phyloP scores from a whole-genome alignment of 2,797 vertebrate species.

The Pseudochromis fuscus region DNA sequence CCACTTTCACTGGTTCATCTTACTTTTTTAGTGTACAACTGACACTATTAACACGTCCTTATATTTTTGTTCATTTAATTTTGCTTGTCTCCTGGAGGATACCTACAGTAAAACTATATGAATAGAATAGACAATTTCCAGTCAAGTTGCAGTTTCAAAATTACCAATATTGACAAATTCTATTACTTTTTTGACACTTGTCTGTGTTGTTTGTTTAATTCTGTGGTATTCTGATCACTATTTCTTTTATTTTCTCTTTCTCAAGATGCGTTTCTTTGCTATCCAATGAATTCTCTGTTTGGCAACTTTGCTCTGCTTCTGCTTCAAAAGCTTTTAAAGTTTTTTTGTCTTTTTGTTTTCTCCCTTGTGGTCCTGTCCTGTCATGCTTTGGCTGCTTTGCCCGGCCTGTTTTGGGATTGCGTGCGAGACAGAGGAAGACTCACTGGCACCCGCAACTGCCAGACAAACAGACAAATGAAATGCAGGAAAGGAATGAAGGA shows the following conservation, averaged over 20 bases:
- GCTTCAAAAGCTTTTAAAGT: conserved; percentile 19
- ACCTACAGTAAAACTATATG: not conserved
- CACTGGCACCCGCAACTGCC: conserved; percentile 70
- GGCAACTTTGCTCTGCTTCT: conserved; percentile 26
- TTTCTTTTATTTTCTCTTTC: not conserved
- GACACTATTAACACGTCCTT: not conserved
- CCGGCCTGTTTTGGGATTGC: conserved; percentile 59
- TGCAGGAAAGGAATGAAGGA: conserved; percentile 49
- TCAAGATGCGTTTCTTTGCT: not conserved
- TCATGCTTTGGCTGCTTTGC: conserved; percentile 35
- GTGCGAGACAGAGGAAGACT: conserved; percentile 64
- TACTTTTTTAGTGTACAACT: not conserved
- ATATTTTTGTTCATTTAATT: not conserved
- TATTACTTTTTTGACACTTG: not conserved
- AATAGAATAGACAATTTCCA: too few relatives aligned
- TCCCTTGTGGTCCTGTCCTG: not conserved
- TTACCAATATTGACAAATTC: not conserved
- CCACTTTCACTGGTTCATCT: not conserved
- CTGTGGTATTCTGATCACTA: not conserved
- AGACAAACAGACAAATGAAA: conserved; percentile 68
- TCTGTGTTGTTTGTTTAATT: not conserved
- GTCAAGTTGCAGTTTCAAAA: not conserved
- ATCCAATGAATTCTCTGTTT: not conserved
- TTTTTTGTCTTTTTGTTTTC: not conserved
- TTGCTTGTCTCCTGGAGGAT: not conserved